phyloP scores from a whole-genome alignment of 2,888 invertebrate genomes.

The Bhutanitis thaidina region DNA sequence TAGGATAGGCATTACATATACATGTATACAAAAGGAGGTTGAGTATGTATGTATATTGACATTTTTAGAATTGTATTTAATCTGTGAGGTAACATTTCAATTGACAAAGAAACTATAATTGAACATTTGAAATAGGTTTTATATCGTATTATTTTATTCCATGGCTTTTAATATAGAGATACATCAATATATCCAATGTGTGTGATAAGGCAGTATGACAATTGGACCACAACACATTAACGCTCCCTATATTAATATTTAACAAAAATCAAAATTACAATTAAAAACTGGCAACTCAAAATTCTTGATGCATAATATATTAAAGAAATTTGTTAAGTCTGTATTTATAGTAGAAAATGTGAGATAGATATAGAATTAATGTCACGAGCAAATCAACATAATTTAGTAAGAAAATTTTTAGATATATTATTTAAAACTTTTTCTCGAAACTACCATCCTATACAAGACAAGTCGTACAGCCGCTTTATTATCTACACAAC shows the following conservation, averaged over 20 bases:
- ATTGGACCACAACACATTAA: neutral
- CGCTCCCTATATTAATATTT: neutral
- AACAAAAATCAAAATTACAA: neutral
- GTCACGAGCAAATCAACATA: neutral
- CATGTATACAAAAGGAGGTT: neutral
- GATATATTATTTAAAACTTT: slow-evolving; percentile 1
- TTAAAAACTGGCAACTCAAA: neutral
- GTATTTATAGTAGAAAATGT: neutral
- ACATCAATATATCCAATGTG: neutral
- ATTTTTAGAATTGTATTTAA: neutral
- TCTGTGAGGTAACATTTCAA: slow-evolving; percentile 2
- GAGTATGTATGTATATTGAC: too few relatives aligned
- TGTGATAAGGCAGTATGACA: neutral
- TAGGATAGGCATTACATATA: neutral
- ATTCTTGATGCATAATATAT: neutral
- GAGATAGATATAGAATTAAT: neutral
- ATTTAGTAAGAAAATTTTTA: neutral
- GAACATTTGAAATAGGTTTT: neutral
- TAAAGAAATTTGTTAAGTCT: neutral
- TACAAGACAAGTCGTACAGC: slow-evolving; percentile 8
- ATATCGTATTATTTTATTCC: neutral
- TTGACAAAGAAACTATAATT: slow-evolving; percentile 8
- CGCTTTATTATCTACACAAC: neutral
- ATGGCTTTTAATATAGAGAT: too few relatives aligned
- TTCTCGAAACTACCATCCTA: neutral